Conservation (phyloP, 2,888 invertebrate genomes). For the Dryomyza anilis region DNA sequence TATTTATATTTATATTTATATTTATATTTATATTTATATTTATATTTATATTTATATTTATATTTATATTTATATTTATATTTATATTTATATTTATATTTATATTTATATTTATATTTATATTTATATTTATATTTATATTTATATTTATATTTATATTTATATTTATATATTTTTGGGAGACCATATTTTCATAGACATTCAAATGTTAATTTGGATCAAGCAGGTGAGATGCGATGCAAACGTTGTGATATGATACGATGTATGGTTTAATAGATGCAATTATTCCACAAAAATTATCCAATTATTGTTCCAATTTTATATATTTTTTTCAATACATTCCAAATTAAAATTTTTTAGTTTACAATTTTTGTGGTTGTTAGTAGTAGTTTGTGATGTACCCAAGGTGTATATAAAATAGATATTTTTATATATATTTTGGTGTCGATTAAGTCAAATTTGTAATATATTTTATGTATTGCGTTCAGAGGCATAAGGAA, state of each 20-base stretch:
- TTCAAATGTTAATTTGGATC: neutral
- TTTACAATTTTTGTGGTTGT: constrained; percentile 9
- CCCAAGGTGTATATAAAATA: neutral
- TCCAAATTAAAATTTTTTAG: constrained; percentile 13
- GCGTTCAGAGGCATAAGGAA: neutral
- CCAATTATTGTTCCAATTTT: neutral
- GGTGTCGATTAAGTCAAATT: neutral
- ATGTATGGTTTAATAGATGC: constrained; percentile 5
- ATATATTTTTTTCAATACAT: neutral
- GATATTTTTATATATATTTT: neutral
- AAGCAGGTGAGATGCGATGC: constrained; percentile 1
- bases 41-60: neutral
- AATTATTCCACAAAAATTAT: constrained; percentile 15
- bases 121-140: neutral
- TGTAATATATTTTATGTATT: neutral
- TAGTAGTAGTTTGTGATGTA: neutral
- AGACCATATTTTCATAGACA: neutral
- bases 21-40: neutral
- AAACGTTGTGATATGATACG: neutral
- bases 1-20: no score
- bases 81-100: no score
- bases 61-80: neutral
- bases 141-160: neutral
- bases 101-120: no score
- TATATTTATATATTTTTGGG: neutral